These are phyloP conservation scores for Peucedramus taeniatus DNA, from an alignment of 2,113 vertebrate genomes.

Conservation along the genomic window DNA sequence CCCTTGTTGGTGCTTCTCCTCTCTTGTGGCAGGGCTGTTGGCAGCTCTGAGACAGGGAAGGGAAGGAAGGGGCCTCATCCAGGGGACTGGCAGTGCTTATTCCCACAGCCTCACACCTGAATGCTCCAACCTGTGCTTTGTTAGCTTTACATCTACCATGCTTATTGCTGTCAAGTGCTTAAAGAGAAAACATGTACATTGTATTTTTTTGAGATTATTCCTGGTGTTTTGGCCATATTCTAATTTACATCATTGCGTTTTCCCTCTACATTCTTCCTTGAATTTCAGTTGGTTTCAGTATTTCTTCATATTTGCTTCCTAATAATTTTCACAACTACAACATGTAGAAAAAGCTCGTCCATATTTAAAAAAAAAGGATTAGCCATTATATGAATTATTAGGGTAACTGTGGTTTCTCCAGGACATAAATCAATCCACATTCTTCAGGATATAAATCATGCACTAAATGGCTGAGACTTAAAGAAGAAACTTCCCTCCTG, in stretches of 20 bases:
- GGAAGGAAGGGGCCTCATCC: not conserved
- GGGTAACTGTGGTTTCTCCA: not conserved
- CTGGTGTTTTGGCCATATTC: not conserved
- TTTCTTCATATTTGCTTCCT: not conserved
- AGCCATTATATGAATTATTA: not conserved
- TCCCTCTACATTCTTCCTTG: not conserved
- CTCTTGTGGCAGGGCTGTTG: not conserved
- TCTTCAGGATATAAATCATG: slow-evolving; percentile 30
- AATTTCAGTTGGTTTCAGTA: not conserved
- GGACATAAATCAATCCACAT: slow-evolving; percentile 44
- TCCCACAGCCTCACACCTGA: not conserved
- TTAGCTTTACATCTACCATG: not conserved
- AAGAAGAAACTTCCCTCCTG: not conserved
- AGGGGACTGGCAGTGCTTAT: not conserved
- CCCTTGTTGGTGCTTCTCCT: not conserved
- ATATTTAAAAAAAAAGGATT: not conserved
- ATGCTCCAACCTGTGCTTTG: not conserved
- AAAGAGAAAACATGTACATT: not conserved
- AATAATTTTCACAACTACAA: not conserved
- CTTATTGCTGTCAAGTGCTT: not conserved
- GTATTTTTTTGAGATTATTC: not conserved
- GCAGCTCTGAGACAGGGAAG: not conserved
- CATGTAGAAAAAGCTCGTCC: not conserved
- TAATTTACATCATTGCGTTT: not conserved
- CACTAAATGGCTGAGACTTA: not conserved